Conservation (phyloP, 2,888 invertebrate species). For the Sturmia bella region DNA sequence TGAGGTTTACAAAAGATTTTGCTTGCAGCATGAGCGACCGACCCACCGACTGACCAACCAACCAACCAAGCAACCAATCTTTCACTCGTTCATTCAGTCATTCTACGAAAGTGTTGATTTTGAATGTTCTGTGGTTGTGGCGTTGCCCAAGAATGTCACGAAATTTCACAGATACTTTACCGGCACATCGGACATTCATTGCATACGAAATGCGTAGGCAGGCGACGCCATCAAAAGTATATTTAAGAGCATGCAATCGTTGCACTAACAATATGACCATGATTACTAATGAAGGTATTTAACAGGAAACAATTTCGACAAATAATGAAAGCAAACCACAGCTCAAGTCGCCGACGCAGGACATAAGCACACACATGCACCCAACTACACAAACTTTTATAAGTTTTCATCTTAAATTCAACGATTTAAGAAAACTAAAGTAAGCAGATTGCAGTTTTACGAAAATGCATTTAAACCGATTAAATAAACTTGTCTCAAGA, state of each 20-base stretch:
- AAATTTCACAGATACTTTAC: constrained; percentile 49
- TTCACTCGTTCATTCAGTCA: neutral
- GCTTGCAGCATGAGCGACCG: constrained; percentile 5
- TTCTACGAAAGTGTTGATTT: constrained; percentile 50
- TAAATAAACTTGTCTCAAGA: too few species aligned
- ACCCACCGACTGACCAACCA: neutral
- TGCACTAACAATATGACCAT: constrained; percentile 51
- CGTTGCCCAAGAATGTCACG: constrained; percentile 57
- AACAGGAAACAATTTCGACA: constrained; percentile 62
- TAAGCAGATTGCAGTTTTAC: neutral
- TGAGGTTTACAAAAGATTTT: constrained; percentile 19
- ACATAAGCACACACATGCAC: neutral
- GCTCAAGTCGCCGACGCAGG: neutral
- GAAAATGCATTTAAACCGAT: neutral
- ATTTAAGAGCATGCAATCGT: constrained; percentile 5
- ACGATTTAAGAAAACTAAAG: neutral
- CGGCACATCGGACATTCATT: constrained; percentile 30
- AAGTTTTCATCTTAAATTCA: neutral
- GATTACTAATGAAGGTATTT: constrained; percentile 69
- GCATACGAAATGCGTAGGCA: constrained; percentile 32
- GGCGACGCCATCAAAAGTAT: constrained; percentile 22
- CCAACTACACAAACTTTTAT: neutral
- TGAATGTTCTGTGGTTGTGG: constrained; percentile 55
- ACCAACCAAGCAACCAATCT: neutral
- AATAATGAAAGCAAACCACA: constrained; percentile 38